phyloP scores from a whole-genome alignment of 2,113 vertebrate genomes.

The Paradoxurus hermaphroditus region DNA sequence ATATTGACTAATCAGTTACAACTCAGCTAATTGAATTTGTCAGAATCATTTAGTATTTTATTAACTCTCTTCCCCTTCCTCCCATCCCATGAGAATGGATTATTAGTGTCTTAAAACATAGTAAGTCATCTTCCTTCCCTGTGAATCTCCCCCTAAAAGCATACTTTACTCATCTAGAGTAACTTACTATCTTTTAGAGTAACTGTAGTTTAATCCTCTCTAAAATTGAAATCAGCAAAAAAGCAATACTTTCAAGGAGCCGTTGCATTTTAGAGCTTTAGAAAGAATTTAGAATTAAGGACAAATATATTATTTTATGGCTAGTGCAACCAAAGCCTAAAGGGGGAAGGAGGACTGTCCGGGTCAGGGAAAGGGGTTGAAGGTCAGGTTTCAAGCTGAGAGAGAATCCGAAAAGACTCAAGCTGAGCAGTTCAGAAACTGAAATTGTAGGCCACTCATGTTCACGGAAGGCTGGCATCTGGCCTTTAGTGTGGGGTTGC shows the following conservation, averaged over 20 bases:
- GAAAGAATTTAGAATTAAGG: constrained; percentile 10
- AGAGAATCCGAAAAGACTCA: not conserved
- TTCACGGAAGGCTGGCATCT: not conserved
- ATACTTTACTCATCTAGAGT: not conserved
- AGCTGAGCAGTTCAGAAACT: not conserved
- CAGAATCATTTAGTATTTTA: constrained; percentile 32
- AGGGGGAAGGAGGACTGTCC: not conserved
- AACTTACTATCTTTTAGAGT: not conserved
- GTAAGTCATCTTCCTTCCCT: not conserved
- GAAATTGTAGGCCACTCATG: not conserved
- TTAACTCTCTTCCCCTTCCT: not conserved
- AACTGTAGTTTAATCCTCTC: not conserved
- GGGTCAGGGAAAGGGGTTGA: not conserved
- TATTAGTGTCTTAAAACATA: constrained; percentile 10
- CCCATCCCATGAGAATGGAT: not conserved
- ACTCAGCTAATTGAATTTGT: not conserved
- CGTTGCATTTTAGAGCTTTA: not conserved
- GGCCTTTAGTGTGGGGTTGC: not conserved
- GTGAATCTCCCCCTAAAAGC: not conserved
- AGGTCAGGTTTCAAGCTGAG: not conserved
- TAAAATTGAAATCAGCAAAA: not conserved
- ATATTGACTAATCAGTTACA: not conserved
- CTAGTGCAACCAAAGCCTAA: not conserved
- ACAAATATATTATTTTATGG: not conserved
- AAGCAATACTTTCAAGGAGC: not conserved